Conservation (phyloP, 2,888 invertebrate species). For the Altica lythri region DNA sequence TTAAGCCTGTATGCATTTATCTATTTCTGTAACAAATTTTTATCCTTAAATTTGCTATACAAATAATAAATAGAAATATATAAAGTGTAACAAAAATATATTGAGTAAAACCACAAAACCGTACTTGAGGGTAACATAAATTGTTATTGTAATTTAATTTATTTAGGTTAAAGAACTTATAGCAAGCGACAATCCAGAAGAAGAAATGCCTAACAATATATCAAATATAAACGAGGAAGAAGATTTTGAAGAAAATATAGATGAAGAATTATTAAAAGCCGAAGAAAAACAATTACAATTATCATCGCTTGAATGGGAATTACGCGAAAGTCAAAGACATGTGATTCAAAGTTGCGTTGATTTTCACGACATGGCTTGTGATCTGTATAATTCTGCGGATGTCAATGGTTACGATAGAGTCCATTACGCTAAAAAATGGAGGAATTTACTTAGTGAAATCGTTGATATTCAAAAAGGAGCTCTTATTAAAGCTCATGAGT, state of each 20-base stretch:
- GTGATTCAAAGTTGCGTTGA: conserved; percentile 74
- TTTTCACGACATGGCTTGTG: conserved; percentile 74
- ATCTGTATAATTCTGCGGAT: conserved; percentile 78
- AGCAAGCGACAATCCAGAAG: conserved; percentile 43
- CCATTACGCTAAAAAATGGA: conserved; percentile 51
- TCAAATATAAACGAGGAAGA: conserved; percentile 39
- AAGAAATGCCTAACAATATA: conserved; percentile 30
- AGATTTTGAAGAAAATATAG: conserved; percentile 34
- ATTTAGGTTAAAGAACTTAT: conserved; percentile 85
- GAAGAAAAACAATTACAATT: conserved; percentile 42
- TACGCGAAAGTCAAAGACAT: conserved; percentile 86
- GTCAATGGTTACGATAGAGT: conserved; percentile 92
- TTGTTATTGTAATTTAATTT: not conserved
- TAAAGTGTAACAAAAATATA: too few species aligned
- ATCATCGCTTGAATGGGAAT: conserved; percentile 53
- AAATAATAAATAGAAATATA: too few species aligned
- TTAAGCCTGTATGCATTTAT: too few species aligned
- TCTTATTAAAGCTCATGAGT: conserved; percentile 49
- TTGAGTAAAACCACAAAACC: not conserved
- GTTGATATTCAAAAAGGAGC: conserved; percentile 52
- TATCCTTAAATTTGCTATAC: too few species aligned
- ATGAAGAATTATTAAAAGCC: conserved; percentile 38
- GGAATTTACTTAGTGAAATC: conserved; percentile 50
- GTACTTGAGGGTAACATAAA: not conserved
- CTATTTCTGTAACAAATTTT: too few species aligned